Conservation (phyloP, 2,113 vertebrate species). For the Gymnogyps californianus region DNA sequence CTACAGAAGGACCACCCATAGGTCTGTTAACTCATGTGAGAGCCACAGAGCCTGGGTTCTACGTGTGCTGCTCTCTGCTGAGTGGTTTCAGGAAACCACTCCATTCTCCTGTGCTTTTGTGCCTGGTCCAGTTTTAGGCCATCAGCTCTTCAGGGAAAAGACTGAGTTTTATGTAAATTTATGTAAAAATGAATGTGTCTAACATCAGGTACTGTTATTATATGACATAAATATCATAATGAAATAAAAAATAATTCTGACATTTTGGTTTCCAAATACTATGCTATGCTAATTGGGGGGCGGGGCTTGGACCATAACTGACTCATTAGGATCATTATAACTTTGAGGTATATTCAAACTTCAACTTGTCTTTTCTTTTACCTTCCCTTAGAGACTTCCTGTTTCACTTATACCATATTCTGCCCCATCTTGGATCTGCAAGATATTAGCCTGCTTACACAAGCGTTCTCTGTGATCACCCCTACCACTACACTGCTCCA, state of each 20-base stretch:
- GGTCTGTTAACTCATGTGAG: background rate
- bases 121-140: background rate
- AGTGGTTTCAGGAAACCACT: background rate
- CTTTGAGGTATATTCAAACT: background rate
- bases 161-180: background rate
- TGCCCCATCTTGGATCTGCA: background rate
- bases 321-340: background rate
- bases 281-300: no score
- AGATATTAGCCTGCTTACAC: background rate
- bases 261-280: background rate
- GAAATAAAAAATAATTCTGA: background rate
- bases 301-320: fast-evolving
- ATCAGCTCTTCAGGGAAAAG: background rate
- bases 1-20: background rate
- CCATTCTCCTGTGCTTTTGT: background rate
- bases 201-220: background rate
- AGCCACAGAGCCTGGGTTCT: background rate
- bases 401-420: background rate
- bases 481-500: background rate
- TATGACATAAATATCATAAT: background rate
- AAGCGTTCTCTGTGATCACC: background rate
- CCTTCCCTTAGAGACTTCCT: background rate
- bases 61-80: background rate
- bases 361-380: background rate
- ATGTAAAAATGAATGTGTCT: background rate